These are phyloP conservation scores for Hippocampus barbouri DNA, from an alignment of 2,113 vertebrate species.

Conservation along the genomic window DNA sequence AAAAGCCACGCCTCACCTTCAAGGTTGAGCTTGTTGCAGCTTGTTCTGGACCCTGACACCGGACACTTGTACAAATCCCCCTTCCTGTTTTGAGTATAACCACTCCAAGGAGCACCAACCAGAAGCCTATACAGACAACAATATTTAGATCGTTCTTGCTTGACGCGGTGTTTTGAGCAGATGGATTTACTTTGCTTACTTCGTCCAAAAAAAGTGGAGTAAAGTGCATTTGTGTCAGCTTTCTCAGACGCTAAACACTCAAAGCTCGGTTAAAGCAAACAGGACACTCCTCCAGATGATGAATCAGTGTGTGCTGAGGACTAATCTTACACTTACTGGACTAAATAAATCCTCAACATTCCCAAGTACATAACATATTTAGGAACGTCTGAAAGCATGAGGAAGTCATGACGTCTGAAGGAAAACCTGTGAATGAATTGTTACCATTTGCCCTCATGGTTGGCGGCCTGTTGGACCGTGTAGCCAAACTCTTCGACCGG, in stretches of 20 bases:
- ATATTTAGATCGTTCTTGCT: background rate
- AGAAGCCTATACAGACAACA: constrained; percentile 75
- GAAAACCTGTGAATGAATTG: background rate
- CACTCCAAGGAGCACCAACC: constrained; percentile 88
- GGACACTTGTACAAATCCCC: constrained; percentile 88
- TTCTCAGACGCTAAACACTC: background rate
- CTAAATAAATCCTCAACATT: background rate
- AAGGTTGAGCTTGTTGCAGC: constrained; percentile 80
- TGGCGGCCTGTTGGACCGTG: constrained; percentile 79
- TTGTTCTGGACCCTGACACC: constrained; percentile 55
- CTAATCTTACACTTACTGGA: background rate
- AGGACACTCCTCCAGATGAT: constrained; percentile 24
- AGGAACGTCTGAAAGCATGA: background rate
- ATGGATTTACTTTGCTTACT: background rate
- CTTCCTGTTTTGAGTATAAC: constrained; percentile 78
- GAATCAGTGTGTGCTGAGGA: constrained; percentile 9
- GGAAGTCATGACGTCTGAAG: background rate
- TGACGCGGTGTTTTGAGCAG: background rate
- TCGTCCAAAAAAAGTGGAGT: constrained; percentile 10
- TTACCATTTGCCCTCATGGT: constrained; percentile 83
- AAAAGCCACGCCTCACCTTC: constrained; percentile 72
- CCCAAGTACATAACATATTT: background rate
- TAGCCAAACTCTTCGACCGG: constrained; percentile 84
- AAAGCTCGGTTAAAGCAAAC: constrained; percentile 1
- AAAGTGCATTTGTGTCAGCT: background rate